phyloP scores from a whole-genome alignment of 2,113 vertebrate genomes.

The Myotis lucifugus region DNA sequence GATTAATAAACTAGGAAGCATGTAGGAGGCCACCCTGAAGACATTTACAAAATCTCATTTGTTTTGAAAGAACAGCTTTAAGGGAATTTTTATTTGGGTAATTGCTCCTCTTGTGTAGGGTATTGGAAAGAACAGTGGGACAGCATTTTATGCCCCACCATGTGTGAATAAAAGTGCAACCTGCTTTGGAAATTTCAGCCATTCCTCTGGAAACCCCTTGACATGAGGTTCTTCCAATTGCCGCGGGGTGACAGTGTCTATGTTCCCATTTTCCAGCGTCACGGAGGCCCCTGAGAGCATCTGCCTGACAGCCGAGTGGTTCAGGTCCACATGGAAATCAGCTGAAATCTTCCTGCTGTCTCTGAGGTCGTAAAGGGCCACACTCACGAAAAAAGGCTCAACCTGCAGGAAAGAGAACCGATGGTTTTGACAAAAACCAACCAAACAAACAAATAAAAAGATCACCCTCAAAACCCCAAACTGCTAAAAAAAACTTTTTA shows the following conservation, averaged over 20 bases:
- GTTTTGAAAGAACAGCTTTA: neutral
- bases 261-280: slow-evolving; percentile 88
- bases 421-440: neutral
- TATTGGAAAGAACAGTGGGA: neutral
- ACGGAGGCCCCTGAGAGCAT: slow-evolving; percentile 86
- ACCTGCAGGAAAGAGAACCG: slow-evolving; percentile 84
- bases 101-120: neutral
- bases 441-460: too few species aligned
- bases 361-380: slow-evolving; percentile 93
- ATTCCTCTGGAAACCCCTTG: slow-evolving; percentile 90
- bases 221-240: slow-evolving; percentile 89
- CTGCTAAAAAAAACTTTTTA: neutral
- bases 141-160: neutral
- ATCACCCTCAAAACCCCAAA: neutral
- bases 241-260: slow-evolving; percentile 83
- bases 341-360: slow-evolving; percentile 95
- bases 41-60: neutral
- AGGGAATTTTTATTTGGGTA: neutral
- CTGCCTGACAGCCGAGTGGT: slow-evolving; percentile 91
- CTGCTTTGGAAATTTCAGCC: slow-evolving; percentile 96
- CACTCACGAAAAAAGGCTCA: slow-evolving; percentile 95
- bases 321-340: slow-evolving; percentile 97
- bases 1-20: neutral
- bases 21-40: neutral
- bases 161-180: slow-evolving; percentile 80